These are phyloP conservation scores for Acanthornis magna DNA, from an alignment of 2,797 vertebrate genomes.

Conservation along the genomic window DNA sequence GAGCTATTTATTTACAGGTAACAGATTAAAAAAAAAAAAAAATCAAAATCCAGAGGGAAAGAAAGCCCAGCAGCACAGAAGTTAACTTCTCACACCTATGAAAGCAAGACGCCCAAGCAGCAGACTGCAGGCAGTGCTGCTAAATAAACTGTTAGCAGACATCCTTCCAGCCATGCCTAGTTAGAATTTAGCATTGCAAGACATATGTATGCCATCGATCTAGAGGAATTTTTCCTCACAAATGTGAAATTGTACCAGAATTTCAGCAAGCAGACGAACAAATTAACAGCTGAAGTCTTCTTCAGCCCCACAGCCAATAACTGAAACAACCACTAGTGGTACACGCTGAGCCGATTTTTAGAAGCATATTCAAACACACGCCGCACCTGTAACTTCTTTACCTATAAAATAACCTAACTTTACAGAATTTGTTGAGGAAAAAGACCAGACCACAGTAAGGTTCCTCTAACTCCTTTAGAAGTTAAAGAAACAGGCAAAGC, in stretches of 20 bases:
- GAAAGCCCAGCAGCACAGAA: neutral
- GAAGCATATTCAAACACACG: neutral
- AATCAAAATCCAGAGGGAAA: neutral
- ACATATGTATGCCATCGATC: neutral
- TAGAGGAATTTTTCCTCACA: neutral
- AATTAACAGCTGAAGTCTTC: neutral
- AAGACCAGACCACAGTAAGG: fast-evolving
- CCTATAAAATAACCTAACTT: neutral
- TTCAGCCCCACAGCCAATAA: neutral
- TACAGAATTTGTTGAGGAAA: neutral
- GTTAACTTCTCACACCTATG: neutral
- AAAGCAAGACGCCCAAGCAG: neutral
- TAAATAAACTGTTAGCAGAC: neutral
- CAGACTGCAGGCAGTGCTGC: neutral
- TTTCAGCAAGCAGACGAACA: neutral
- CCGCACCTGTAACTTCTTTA: neutral
- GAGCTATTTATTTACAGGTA: neutral
- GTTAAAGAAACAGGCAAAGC: neutral
- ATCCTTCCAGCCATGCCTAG: neutral
- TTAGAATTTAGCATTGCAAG: neutral
- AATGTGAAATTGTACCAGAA: neutral
- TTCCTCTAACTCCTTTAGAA: neutral
- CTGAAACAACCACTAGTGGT: neutral
- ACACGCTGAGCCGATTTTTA: neutral
- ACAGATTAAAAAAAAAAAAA: neutral